Base-by-base conservation (phyloP, 2,113 vertebrate genomes). In the Archocentrus centrarchus region DNA sequence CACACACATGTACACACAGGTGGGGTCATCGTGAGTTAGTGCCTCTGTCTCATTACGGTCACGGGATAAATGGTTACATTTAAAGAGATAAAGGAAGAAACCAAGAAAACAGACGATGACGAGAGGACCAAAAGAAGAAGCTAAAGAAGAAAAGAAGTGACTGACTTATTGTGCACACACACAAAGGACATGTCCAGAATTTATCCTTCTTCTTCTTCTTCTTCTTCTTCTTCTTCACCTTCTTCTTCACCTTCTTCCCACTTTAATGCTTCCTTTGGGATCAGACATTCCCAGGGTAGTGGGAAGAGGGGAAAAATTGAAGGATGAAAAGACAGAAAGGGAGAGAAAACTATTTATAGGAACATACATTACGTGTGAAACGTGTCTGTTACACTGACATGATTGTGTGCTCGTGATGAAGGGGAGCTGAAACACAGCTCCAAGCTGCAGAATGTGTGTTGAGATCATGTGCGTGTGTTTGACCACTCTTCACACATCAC, bases 61-160 rank as follows among this genome's bases (percentile, higher is more conserved):
- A 85, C 63, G 88, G 84, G 86, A 89, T 87, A 82, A 90, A 86
- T 59, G 87, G 82, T 75, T 88, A 86, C 61, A 79, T 89, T 90
- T 89, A 63, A 83, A 81, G 75, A 41, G 84, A 88, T 50, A 35
- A 84, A 83, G 14, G 24, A 75, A 78, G 37, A 24, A 37, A 83
- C 27, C 13, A 35, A 73, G 13, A 30, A 50, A 70, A 70, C 10
- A 60, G 17, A 60, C 9, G 77, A 50, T 13, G 32, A 57, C 15
- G 47, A 13, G 37, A 77, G 9, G 37, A 60, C 2, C 60, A 15
- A 13, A 5, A 50, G 24, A 7, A 44, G 3, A 32, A 37, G n/a
- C 60, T 18, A 13, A 3, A 50, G 24, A 7, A 44, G 3, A 32
- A 37, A n/a, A 62, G 5, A 50, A 50, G 15, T 15, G 15, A 17